A percentile compares a stretch with the other conserved stretches of the same genome.
Evolutionary conservation across 1,140 invertebrate species (phyloP).

Genomic region (Coenobita brevimanus): DNA sequence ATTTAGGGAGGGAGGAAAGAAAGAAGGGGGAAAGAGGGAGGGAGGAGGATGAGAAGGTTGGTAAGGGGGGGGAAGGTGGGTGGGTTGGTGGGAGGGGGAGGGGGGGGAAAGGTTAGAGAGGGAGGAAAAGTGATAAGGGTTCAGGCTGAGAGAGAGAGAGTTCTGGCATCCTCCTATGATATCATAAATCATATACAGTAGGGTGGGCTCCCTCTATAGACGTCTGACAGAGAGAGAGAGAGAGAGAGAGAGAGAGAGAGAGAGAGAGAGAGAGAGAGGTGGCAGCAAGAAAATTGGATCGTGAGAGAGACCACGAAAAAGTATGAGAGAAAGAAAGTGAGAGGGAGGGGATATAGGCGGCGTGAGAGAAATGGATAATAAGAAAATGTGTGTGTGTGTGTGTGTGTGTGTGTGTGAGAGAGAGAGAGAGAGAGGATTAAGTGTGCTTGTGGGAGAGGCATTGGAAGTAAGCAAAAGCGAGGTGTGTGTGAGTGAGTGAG

Average conservation of each 20-base stretch:
- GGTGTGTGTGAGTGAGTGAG: neutral
- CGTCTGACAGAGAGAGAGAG: slow-evolving; percentile 21
- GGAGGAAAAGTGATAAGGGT: too few relatives aligned
- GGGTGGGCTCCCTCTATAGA: too few relatives aligned
- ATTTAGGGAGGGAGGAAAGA: neutral
- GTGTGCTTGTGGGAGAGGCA: neutral
- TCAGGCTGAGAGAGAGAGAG: slow-evolving; percentile 22
- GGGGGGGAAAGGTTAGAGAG: too few relatives aligned
- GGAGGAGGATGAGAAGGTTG: neutral
- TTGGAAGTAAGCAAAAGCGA: too few relatives aligned
- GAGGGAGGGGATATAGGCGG: neutral
- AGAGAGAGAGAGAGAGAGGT: neutral
- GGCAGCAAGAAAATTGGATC: neutral
- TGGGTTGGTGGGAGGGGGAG: too few relatives aligned
- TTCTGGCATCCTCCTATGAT: too few relatives aligned
- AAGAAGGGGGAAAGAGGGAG: neutral
- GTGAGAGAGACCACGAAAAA: neutral
- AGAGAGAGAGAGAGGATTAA: neutral
- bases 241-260: slow-evolving; percentile 14
- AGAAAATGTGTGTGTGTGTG: neutral
- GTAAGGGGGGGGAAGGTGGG: neutral
- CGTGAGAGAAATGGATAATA: neutral
- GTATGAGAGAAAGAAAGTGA: neutral
- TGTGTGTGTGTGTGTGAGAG: neutral
- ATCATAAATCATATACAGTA: too few relatives aligned